Percentiles rank a stretch among this genome's conserved stretches.
These are phyloP conservation scores for Iphiclides podalirius DNA, from an alignment of 2,888 invertebrate species.

Conservation along the genomic window DNA sequence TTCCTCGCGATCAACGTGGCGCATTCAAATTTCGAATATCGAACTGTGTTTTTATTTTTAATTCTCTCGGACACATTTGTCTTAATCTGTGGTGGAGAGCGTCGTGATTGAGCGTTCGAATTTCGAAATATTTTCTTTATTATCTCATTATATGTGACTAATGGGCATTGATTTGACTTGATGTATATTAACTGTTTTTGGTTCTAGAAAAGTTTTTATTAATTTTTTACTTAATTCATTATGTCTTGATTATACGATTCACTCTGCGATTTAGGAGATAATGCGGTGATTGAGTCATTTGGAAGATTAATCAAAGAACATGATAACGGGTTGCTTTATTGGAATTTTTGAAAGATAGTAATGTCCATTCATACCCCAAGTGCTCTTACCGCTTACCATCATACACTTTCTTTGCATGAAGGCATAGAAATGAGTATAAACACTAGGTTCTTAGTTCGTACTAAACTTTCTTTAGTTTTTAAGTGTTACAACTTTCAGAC, in stretches of 20 bases:
- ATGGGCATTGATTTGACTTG: neutral
- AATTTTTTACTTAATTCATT: neutral
- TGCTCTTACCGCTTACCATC: too few relatives aligned
- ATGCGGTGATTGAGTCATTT: neutral
- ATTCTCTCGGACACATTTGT: too few relatives aligned
- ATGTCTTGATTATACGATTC: neutral
- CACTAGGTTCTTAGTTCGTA: neutral
- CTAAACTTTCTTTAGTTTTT: neutral
- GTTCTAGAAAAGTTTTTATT: neutral
- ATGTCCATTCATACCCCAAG: too few relatives aligned
- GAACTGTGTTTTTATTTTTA: neutral
- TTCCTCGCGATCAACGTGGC: neutral
- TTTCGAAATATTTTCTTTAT: neutral
- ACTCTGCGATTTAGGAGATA: neutral
- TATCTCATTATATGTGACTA: neutral
- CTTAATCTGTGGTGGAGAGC: too few relatives aligned
- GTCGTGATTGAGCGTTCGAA: too few relatives aligned
- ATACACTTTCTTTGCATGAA: neutral
- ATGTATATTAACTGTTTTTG: neutral
- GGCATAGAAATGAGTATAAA: neutral
- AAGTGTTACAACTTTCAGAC: too few relatives aligned
- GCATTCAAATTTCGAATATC: neutral
- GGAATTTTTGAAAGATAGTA: neutral
- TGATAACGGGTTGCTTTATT: neutral
- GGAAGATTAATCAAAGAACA: neutral